Base-by-base conservation (phyloP, 2,797 vertebrate genomes). In the Pseudocheirus occidentalis region DNA sequence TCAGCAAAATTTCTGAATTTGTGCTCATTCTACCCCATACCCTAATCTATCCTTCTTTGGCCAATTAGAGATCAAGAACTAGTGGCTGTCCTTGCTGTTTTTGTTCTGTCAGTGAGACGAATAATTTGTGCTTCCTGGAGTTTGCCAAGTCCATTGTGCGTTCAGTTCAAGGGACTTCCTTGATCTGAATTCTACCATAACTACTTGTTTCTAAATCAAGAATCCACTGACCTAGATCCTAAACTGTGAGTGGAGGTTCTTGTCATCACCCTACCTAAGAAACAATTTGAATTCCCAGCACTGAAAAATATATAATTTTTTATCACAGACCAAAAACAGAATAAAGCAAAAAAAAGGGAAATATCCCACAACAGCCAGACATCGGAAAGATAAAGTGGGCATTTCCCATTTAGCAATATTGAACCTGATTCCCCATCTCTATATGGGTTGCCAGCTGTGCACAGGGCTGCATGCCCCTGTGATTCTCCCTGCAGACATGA, bases 401-500 rank as follows among this genome's bases (percentile, higher is more conserved):
- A 73, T 58, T 96, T 96, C 87, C 95, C 53, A 7, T 96, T 97
- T 97, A 97, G 94, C 92, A 93, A 59, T 89, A 93, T 96, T 7
- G 31, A 97, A 96, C 59, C 95, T 94, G 93, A 95, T 95, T 95
- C 91, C 95, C 21, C 46, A 34, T 92, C n/a, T 56, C 93, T 40
- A 27, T 7, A 5, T 27, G 11, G 3, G 91, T 91, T 95, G 93
- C 96, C 96, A 97, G 97, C 94, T 97, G 96, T 96, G 95, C 57
- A 55, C 89, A 55, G 66, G 91, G 31, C 94, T 97, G 95, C 95
- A 96, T 95, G 96, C 0, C 2, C 87, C 57, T 62, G 62, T 62
- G 91, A 96, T 94, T 97, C 95, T 91, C 97, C 97, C 97, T 96
- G 96, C 94, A 97, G 97, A 97, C 90, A 90, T 57, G 95, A 50